A percentile compares a stretch with the other conserved stretches of the same genome.
Evolutionary conservation across 2,888 invertebrate genomes (phyloP).

Genomic region (Aplocera efformata): DNA sequence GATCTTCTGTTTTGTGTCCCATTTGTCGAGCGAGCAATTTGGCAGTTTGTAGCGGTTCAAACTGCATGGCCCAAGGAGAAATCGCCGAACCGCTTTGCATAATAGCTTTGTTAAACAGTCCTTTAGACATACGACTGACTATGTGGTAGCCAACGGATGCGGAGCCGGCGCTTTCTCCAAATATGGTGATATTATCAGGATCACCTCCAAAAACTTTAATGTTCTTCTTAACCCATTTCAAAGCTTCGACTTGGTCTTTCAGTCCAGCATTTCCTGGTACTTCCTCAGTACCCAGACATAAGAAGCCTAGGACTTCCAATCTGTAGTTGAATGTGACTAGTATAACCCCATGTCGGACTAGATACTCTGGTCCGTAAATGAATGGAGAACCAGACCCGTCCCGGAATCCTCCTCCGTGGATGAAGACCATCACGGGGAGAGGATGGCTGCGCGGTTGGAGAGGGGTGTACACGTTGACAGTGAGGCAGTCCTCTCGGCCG

Average conservation of each 20-base stretch:
- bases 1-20: conserved; percentile 47
- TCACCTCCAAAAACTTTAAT: conserved; percentile 64
- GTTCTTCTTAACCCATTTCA: conserved; percentile 61
- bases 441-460: conserved; percentile 21
- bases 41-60: conserved; percentile 57
- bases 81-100: conserved; percentile 67
- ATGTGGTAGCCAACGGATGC: conserved; percentile 62
- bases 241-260: conserved; percentile 67
- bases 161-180: conserved; percentile 72
- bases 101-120: conserved; percentile 62
- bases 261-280: conserved; percentile 67
- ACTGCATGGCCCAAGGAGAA: conserved; percentile 65
- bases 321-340: conserved; percentile 68
- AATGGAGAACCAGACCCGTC: conserved; percentile 63
- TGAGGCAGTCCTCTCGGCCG: conserved; percentile 63
- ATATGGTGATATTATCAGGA: conserved; percentile 61
- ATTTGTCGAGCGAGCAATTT: conserved; percentile 48
- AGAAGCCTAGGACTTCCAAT: conserved; percentile 63
- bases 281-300: conserved; percentile 63
- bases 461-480: conserved; percentile 63
- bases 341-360: conserved; percentile 56
- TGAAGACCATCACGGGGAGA: conserved; percentile 67
- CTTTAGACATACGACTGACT: conserved; percentile 62
- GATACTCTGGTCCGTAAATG: conserved; percentile 62
- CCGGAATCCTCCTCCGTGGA: conserved; percentile 69